Evolutionary conservation across 2,113 vertebrate genomes (phyloP).

Genomic region (Embiotoca jacksoni): DNA sequence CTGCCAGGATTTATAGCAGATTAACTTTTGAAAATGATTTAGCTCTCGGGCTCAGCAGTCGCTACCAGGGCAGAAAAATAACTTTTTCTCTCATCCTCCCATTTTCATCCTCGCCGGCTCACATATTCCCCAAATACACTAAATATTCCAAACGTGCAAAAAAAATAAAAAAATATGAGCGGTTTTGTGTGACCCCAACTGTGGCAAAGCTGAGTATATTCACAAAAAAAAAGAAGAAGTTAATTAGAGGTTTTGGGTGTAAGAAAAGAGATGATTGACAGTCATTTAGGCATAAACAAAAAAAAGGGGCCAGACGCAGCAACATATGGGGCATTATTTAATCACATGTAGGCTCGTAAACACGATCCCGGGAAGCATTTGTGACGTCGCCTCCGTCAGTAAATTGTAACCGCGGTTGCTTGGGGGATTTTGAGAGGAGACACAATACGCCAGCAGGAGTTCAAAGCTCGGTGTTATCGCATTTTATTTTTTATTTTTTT

Average conservation of each 20-base stretch:
- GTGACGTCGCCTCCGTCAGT: constrained; percentile 32
- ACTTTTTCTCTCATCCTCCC: constrained; percentile 41
- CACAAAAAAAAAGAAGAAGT: background rate
- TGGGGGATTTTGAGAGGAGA: constrained; percentile 52
- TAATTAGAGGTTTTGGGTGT: constrained; percentile 41
- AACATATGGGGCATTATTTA: background rate
- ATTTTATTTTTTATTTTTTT: constrained; percentile 36
- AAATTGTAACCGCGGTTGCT: constrained; percentile 1
- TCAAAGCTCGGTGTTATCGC: constrained; percentile 70
- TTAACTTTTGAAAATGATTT: constrained; percentile 79
- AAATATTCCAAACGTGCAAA: constrained; percentile 43
- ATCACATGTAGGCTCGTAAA: constrained; percentile 5
- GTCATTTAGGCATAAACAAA: constrained; percentile 10
- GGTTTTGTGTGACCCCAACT: constrained; percentile 34
- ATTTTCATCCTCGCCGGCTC: constrained; percentile 6
- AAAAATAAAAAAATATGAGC: constrained; percentile 27
- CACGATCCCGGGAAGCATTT: constrained; percentile 12
- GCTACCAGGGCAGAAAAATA: constrained; percentile 47
- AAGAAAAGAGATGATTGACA: constrained; percentile 46
- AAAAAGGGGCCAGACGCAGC: background rate
- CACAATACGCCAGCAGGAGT: constrained; percentile 47
- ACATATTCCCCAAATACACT: constrained; percentile 16
- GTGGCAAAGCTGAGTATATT: constrained; percentile 21
- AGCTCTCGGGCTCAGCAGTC: constrained; percentile 61
- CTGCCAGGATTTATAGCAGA: constrained; percentile 75